phyloP scores from a whole-genome alignment of 2,113 vertebrate species.

The Ifrita kowaldi region DNA sequence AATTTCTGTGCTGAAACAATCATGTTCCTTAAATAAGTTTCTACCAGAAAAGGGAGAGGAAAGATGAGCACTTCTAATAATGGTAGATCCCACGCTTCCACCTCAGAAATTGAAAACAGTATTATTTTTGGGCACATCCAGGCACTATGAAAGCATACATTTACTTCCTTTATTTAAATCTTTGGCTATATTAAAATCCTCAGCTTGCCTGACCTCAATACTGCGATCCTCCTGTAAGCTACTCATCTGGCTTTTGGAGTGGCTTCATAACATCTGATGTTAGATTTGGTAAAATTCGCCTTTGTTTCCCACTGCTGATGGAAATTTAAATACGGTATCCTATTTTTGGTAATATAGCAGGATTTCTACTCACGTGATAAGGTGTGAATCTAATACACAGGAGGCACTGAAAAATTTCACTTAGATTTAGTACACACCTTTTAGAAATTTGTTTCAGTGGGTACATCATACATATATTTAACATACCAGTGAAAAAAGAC shows the following conservation, averaged over 20 bases:
- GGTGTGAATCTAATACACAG: background rate
- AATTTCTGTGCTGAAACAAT: slow-evolving; percentile 46
- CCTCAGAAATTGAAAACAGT: background rate
- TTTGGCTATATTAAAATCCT: background rate
- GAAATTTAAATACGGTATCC: background rate
- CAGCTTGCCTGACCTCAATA: background rate
- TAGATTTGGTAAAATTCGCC: background rate
- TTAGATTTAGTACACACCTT: background rate
- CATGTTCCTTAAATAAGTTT: slow-evolving; percentile 10
- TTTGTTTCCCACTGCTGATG: background rate
- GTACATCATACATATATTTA: background rate
- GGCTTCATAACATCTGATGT: background rate
- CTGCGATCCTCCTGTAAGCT: background rate
- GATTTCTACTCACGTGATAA: background rate
- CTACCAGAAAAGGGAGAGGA: background rate
- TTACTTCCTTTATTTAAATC: background rate
- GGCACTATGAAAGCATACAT: background rate
- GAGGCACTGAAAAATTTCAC: background rate
- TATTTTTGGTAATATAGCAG: background rate
- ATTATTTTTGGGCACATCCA: background rate
- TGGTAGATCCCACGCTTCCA: background rate
- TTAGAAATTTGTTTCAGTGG: background rate
- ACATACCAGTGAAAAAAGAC: background rate
- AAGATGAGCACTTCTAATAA: background rate
- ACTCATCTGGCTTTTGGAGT: background rate